A percentile compares a stretch with the other conserved stretches of the same genome.
Conservation (phyloP, 1,140 invertebrate species). For the Tetramorium alpestre region DNA sequence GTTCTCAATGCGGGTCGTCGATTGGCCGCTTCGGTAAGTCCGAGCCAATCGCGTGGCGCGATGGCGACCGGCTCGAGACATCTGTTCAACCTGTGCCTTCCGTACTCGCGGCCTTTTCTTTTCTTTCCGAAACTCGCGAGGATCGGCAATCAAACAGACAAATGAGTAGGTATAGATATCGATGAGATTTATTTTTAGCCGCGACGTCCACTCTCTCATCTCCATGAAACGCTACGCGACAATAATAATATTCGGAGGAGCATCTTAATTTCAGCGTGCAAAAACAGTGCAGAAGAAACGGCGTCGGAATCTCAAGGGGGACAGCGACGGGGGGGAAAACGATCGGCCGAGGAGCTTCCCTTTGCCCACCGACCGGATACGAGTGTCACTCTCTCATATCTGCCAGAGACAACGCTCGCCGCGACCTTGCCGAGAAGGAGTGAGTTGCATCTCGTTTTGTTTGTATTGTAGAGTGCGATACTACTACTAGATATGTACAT, state of each 20-base stretch:
- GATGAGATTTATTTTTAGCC: background rate
- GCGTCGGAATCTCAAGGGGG: background rate
- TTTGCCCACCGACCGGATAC: constrained; percentile 68
- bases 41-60: background rate
- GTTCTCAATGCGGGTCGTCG: background rate
- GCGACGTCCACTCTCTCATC: background rate
- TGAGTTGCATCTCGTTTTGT: constrained; percentile 31
- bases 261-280: background rate
- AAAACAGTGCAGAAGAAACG: background rate
- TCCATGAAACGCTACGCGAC: background rate
- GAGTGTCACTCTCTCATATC: constrained; percentile 71
- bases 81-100: background rate
- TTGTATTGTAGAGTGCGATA: constrained; percentile 16
- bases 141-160: background rate
- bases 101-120: background rate
- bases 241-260: background rate
- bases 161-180: too few species aligned
- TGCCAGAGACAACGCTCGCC: constrained; percentile 56
- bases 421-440: constrained; percentile 59
- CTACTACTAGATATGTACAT: background rate
- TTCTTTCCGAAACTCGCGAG: background rate
- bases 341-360: constrained; percentile 19
- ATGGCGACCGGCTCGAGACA: background rate
- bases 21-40: background rate
- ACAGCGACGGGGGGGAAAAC: background rate